Conservation (phyloP, 2,888 invertebrate species). For the Apamea crenata region DNA sequence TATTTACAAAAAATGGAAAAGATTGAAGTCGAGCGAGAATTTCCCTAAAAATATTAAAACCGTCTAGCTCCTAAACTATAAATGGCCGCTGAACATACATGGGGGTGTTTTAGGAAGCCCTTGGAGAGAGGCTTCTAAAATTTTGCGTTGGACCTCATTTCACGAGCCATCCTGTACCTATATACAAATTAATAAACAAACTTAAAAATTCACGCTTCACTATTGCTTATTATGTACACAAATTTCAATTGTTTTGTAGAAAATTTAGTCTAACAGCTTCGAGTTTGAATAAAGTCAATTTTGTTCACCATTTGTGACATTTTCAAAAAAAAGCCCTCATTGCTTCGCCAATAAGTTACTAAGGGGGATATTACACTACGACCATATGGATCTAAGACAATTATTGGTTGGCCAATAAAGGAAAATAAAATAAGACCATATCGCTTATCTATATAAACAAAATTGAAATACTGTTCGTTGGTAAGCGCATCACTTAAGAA, state of each 20-base stretch:
- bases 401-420: too few relatives aligned
- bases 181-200: neutral
- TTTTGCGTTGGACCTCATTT: neutral
- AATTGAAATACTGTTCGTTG: neutral
- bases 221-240: neutral
- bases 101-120: neutral
- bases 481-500: neutral
- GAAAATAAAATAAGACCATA: too few relatives aligned
- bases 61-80: neutral
- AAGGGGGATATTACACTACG: neutral
- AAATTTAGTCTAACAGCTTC: neutral
- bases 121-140: neutral
- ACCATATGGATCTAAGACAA: neutral
- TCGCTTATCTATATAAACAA: neutral
- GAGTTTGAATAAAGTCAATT: constrained; percentile 2
- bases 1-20: neutral
- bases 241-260: neutral
- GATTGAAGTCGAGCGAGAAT: neutral
- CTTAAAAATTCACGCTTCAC: neutral
- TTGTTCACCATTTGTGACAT: neutral
- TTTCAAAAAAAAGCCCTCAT: neutral
- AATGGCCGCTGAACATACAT: neutral
- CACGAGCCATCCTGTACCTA: neutral
- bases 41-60: neutral
- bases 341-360: neutral